A percentile compares a stretch with the other conserved stretches of the same genome.
Conservation (phyloP, 2,797 vertebrate species). For the Chiroxiphia lanceolata region DNA sequence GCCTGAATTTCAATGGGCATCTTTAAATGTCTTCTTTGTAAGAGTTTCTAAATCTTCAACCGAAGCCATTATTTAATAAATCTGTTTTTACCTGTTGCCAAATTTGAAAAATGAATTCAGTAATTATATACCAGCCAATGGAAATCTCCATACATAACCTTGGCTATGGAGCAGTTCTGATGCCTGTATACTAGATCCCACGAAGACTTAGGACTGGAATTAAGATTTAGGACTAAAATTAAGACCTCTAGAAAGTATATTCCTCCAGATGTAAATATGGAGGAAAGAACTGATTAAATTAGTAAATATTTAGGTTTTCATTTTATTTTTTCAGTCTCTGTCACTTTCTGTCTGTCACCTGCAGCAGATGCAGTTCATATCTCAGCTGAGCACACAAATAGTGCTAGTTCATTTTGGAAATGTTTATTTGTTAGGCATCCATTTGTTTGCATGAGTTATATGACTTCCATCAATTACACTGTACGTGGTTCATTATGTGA, state of each 20-base stretch:
- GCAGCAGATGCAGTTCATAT: background rate
- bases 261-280: background rate
- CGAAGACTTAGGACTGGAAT: background rate
- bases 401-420: conserved; percentile 33
- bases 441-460: conserved; percentile 51
- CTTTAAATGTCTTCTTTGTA: conserved; percentile 13
- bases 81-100: conserved; percentile 19
- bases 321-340: background rate
- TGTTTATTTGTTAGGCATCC: conserved; percentile 52
- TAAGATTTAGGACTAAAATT: background rate
- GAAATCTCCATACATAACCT: background rate
- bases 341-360: conserved; percentile 18
- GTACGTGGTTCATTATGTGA: conserved; percentile 1
- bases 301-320: background rate
- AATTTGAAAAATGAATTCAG: conserved; percentile 47
- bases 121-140: conserved; percentile 38
- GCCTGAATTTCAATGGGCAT: conserved; percentile 16
- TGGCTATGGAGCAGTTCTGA: background rate
- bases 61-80: conserved; percentile 29
- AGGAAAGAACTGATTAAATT: background rate
- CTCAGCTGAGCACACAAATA: conserved; percentile 39
- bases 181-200: background rate
- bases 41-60: conserved; percentile 34
- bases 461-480: conserved; percentile 28
- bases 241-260: background rate